Base-by-base conservation (phyloP, 2,888 invertebrate species). In the Kryphioiulus occultus region DNA sequence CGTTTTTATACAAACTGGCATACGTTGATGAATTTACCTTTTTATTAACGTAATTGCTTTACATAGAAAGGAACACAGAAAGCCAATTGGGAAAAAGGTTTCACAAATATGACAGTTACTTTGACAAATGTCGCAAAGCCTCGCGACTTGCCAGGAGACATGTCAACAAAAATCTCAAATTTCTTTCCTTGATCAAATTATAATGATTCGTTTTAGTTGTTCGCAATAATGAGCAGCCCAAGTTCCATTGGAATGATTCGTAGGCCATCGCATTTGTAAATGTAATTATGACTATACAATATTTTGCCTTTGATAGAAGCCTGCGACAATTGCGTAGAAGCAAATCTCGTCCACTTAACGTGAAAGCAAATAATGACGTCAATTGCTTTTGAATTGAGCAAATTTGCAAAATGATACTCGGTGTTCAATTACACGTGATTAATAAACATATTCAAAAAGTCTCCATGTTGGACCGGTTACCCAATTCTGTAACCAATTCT, bases 101-200 rank as follows among this genome's bases (percentile, higher is more conserved):
- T 68, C 10, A 26, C 59, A 68, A 68, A 68, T 68, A 68, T 68
- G 59, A 68, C 59, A 68, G 59, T n/a, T 68, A 3, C 10, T 68
- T 68, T 68, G 59, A 68, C 59, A 22, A 68, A 22, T 22, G 22
- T 68, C n/a, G 44, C 59, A 26, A 68, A n/a, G 59, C 22, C 59
- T 68, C 22, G 22, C 59, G 59, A 68, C 59, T 15, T 44, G 44
- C 44, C 44, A 1, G 44, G 44, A 44, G 44, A 44, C 44, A n/a
- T 68, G 59, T 68, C 59, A 68, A 68, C 59, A 68, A 68, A 68
- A 68, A 68, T 68, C 59, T 68, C 59, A 68, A 68, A 68, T 68
- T 68, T 68, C 59, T n/a, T 68, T 22, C 9, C n/a, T 35, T 26
- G 59, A 68, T 68, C 59, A 68, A 68, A 68, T 68, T 68, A 68